Evolutionary conservation across 2,113 vertebrate species (phyloP), one percentile per base, ranked within the genome.

Genomic region (Macquaria ambigua): DNA sequence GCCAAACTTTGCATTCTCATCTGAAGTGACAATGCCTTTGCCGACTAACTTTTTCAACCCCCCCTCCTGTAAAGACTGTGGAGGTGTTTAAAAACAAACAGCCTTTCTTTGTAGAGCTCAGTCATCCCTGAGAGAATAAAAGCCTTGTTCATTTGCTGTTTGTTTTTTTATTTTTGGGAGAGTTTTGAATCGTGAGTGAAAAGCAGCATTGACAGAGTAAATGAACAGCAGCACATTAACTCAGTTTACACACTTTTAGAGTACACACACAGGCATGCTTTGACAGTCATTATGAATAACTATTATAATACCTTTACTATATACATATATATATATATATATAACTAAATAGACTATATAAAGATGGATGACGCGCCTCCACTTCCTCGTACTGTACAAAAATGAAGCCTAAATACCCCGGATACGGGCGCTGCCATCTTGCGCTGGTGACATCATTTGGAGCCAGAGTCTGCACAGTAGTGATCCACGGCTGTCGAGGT

Each of bases 1-100:
- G 18, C 58, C 25, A 55, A 91, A 89, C 85, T 92, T 91, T 79
- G 37, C 50, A 50, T 69, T 64, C 34, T 72, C 8, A 1, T 85
- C 80, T 89, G 79, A 88, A 85, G 86, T 76, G 23, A 50, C 56
- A 78, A 62, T 6, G 70, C 20, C 53, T 84, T 84, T 69, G 20
- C 70, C 31, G 76, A 20, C 46, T 5, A 61, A 88, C 83, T 83
- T 90, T 82, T 77, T 58, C 34, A 77, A 74, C 64, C 64, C 82
- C 34, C 34, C 34, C 34, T 5, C 34, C 34, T 3, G 0, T 74
- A 72, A 87, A 79, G 43, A 70, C 20, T 56, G 62, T 11, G 41
- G 75, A 87, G 90, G 90, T 66, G 74, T 87, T 55, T 18, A 21
- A 56, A 83, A 39, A 55, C 28, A 79, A 82, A 78, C 56, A 75